phyloP scores from a whole-genome alignment of 2,888 invertebrate genomes.

The Drymonia ruficornis region DNA sequence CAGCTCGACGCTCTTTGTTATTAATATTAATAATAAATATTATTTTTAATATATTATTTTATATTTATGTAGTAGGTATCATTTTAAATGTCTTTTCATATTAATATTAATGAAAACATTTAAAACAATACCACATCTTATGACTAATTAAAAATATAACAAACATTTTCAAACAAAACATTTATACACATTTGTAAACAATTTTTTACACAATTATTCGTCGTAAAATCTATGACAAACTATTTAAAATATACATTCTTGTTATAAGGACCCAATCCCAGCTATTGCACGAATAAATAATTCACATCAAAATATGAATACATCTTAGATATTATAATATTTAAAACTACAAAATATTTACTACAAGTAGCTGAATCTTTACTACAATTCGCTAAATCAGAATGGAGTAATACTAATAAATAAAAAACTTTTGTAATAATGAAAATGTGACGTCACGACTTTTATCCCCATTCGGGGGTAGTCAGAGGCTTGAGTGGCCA shows the following conservation, averaged over 20 bases:
- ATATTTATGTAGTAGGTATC: no score
- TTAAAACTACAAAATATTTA: no score
- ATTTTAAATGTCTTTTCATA: conserved; percentile 15
- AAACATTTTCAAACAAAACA: neutral
- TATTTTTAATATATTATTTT: conserved; percentile 9
- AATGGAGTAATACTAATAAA: no score
- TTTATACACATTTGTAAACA: neutral
- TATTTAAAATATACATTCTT: conserved; percentile 29
- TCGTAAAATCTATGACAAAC: conserved; percentile 30
- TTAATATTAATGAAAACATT: conserved; percentile 4
- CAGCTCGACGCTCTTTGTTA: conserved; percentile 55
- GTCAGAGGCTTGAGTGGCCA: no score
- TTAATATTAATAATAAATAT: conserved; percentile 27
- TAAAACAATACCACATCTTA: conserved; percentile 15
- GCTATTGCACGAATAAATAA: conserved; percentile 57
- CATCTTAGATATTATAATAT: conserved; percentile 25
- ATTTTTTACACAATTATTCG: conserved; percentile 23
- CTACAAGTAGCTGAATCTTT: no score
- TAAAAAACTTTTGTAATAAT: no score
- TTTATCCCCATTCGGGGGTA: no score
- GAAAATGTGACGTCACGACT: no score
- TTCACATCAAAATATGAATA: conserved; percentile 57
- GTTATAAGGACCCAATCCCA: conserved; percentile 71
- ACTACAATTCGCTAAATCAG: no score
- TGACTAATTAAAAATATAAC: no score